Evolutionary conservation across 2,113 vertebrate species (phyloP).

Genomic region (Alethe castanea): DNA sequence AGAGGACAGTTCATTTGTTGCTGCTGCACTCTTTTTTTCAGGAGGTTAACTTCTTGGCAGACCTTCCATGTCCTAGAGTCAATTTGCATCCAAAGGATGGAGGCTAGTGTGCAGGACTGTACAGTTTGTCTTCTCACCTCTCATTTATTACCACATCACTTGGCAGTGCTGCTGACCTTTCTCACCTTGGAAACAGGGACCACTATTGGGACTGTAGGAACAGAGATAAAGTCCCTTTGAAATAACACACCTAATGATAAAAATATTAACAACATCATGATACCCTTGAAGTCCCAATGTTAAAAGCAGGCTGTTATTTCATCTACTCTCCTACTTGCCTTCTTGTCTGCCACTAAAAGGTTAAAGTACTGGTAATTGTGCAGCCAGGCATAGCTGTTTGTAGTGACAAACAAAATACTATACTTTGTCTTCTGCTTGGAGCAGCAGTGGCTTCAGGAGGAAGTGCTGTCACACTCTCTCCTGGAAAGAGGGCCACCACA

Average conservation of each 20-base stretch:
- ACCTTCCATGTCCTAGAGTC: conserved; percentile 63
- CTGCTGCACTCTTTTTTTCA: neutral
- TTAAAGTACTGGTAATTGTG: neutral
- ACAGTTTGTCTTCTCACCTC: conserved; percentile 61
- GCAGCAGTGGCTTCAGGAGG: neutral
- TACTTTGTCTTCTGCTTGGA: neutral
- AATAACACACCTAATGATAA: neutral
- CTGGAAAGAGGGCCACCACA: neutral
- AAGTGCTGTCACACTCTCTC: neutral
- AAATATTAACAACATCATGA: neutral
- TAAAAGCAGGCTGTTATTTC: neutral
- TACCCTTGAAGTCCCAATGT: neutral
- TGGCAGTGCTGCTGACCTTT: conserved; percentile 6
- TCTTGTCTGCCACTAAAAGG: neutral
- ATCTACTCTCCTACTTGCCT: neutral
- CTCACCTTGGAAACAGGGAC: conserved; percentile 45
- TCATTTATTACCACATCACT: conserved; percentile 60
- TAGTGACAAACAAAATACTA: neutral
- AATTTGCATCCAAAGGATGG: conserved; percentile 56
- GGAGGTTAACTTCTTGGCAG: conserved; percentile 69
- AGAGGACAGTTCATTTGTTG: conserved; percentile 22
- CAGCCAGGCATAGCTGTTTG: neutral
- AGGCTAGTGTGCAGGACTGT: conserved; percentile 49
- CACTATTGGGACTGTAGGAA: neutral
- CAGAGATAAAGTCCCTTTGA: conserved; percentile 11